Evolutionary conservation across 2,113 vertebrate genomes (phyloP), one percentile per base, ranked within the genome.

Genomic region (Vidua chalybeata): DNA sequence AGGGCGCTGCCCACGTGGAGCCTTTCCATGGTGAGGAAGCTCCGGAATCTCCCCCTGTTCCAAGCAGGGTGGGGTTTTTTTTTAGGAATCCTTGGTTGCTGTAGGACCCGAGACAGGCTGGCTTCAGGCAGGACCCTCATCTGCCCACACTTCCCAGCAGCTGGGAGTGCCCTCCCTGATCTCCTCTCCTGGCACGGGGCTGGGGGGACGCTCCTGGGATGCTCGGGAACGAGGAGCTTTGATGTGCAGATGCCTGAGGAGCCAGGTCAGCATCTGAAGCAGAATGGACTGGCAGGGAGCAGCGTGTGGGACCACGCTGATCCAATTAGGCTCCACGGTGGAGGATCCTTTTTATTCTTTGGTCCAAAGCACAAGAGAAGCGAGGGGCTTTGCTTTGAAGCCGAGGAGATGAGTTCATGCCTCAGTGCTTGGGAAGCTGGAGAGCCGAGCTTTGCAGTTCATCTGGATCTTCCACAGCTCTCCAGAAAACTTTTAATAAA

Each of bases 231-330:
- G 51, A 4, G 24, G 78, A 15, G 91, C 94, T 96, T 96, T 96
- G 94, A 97, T 94, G 31, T 91, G 89, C 95, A 87, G 81, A 82
- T 89, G 89, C 37, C 4, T 41, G 13, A 80, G 91, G 74, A 92
- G 90, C 81, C 86, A 93, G 84, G 71, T 89, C 84, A 82, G 92
- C 71, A 27, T 87, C 58, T 95, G 82, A 69, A 37, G 75, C 46
- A 24, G 89, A 27, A 28, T 6, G 58, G 89, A 20, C 84, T 71
- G 89, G 87, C 74, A 76, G 74, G 46, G 91, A 83, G 28, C 54
- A 33, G 87, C 72, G 78, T 61, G 28, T 31, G 94, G 93, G 89
- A 93, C 92, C 94, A 54, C 4, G 27, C 33, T 54, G 90, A 77
- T 87, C 62, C 73, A 75, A 82, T 95, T 61, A 92, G 13, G 21